A percentile compares a stretch with the other conserved stretches of the same genome.
Evolutionary conservation across 1,140 invertebrate species (phyloP).

Genomic region (Wasmannia auropunctata): DNA sequence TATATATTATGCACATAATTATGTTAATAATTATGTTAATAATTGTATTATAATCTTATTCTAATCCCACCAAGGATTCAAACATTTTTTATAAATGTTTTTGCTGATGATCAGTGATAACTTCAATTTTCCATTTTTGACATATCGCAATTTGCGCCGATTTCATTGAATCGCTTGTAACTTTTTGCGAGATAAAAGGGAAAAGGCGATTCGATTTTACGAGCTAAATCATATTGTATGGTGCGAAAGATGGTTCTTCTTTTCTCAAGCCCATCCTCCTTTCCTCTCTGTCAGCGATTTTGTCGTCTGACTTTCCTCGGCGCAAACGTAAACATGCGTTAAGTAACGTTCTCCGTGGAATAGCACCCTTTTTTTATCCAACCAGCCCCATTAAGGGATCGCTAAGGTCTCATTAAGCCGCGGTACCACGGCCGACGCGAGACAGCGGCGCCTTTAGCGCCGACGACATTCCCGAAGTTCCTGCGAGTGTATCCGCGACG

Average conservation of each 20-base stretch:
- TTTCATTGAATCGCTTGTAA: constrained; percentile 37
- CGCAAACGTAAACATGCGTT: constrained; percentile 40
- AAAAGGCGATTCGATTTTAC: constrained; percentile 7
- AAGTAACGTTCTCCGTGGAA: constrained; percentile 31
- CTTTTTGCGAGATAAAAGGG: constrained; percentile 43
- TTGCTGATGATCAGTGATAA: constrained; percentile 8
- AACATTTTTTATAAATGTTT: constrained; percentile 24
- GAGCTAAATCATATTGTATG: not conserved
- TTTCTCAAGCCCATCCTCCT: not conserved
- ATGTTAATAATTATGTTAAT: no score
- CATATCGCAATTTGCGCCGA: constrained; percentile 7
- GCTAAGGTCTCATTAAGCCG: constrained; percentile 40
- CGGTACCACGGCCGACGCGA: not conserved
- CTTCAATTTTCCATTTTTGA: constrained; percentile 42
- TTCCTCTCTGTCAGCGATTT: constrained; percentile 25
- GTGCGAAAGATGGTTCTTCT: not conserved
- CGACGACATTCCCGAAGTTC: constrained; percentile 50
- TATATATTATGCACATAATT: not conserved
- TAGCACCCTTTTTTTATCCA: constrained; percentile 20
- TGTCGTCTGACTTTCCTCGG: constrained; percentile 27
- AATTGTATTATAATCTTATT: not conserved
- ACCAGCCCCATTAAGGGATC: constrained; percentile 30
- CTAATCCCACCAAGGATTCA: not conserved
- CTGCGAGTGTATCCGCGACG: constrained; percentile 22
- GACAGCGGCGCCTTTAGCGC: not conserved